phyloP scores from a whole-genome alignment of 2,888 invertebrate species.

The Cyrtodaria siliqua region DNA sequence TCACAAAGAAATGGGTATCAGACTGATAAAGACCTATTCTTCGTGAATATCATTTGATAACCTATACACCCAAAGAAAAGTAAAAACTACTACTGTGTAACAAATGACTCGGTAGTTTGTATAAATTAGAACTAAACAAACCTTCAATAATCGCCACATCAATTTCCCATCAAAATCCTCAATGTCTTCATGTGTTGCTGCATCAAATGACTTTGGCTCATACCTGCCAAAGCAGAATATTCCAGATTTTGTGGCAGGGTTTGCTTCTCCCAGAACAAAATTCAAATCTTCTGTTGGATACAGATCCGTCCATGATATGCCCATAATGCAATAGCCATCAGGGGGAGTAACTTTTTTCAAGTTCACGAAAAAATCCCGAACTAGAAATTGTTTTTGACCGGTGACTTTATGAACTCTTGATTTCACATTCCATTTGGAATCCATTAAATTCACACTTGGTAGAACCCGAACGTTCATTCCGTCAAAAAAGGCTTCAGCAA shows the following conservation, averaged over 20 bases:
- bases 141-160: slow-evolving; percentile 82
- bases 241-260: slow-evolving; percentile 69
- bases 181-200: slow-evolving; percentile 69
- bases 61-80: too few species aligned
- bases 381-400: slow-evolving; percentile 76
- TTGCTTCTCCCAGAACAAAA: slow-evolving; percentile 83
- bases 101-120: too few species aligned
- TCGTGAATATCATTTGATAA: too few species aligned
- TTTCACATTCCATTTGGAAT: slow-evolving; percentile 73
- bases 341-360: slow-evolving; percentile 72
- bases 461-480: slow-evolving; percentile 75
- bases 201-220: slow-evolving; percentile 76
- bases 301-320: slow-evolving; percentile 84
- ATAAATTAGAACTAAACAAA: too few species aligned
- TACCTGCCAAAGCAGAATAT: slow-evolving; percentile 82
- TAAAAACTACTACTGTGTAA: too few species aligned
- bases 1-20: too few species aligned
- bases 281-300: slow-evolving; percentile 83
- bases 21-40: too few species aligned
- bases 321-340: slow-evolving; percentile 80
- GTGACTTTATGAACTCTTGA: slow-evolving; percentile 74
- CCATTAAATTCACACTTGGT: slow-evolving; percentile 63
- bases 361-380: slow-evolving; percentile 73
- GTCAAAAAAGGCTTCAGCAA: slow-evolving; percentile 77
- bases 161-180: slow-evolving; percentile 72